phyloP scores from a whole-genome alignment of 2,797 vertebrate species.

The Enteromius treurensis region DNA sequence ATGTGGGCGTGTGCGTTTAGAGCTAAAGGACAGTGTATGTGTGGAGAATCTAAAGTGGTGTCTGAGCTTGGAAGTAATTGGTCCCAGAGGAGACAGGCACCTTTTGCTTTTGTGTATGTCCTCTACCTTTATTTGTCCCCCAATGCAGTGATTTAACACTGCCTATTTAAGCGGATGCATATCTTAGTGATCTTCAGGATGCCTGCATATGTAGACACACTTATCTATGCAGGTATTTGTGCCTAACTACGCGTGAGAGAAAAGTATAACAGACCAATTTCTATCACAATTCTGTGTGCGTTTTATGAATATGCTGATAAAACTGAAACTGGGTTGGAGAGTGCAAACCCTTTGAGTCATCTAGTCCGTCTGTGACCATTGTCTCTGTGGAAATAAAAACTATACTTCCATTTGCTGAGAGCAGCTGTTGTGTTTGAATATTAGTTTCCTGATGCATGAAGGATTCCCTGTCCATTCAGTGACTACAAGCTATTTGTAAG shows the following conservation, averaged over 20 bases:
- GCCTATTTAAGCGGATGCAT: not conserved
- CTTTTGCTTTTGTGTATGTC: constrained; percentile 36
- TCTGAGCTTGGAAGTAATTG: constrained; percentile 43
- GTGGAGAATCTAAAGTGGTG: constrained; percentile 39
- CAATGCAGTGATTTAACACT: constrained; percentile 8
- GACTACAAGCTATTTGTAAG: constrained; percentile 7
- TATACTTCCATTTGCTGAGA: constrained; percentile 16
- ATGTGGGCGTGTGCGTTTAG: not conserved
- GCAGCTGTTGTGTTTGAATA: constrained; percentile 25
- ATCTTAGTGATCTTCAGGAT: not conserved
- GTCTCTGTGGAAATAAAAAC: constrained; percentile 2
- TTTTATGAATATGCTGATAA: not conserved
- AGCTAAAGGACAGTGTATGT: constrained; percentile 18
- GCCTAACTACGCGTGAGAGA: not conserved
- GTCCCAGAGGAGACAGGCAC: constrained; percentile 31
- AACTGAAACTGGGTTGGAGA: not conserved
- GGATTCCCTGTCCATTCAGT: constrained; percentile 22
- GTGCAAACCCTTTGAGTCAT: not conserved
- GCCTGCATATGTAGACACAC: not conserved
- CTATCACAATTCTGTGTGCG: not conserved
- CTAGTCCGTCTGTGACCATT: not conserved
- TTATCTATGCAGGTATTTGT: not conserved
- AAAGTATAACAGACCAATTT: not conserved
- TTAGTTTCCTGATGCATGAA: constrained; percentile 33
- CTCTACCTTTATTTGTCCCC: constrained; percentile 13